phyloP scores from a whole-genome alignment of 2,113 vertebrate genomes.

The Corythaeola cristata region DNA sequence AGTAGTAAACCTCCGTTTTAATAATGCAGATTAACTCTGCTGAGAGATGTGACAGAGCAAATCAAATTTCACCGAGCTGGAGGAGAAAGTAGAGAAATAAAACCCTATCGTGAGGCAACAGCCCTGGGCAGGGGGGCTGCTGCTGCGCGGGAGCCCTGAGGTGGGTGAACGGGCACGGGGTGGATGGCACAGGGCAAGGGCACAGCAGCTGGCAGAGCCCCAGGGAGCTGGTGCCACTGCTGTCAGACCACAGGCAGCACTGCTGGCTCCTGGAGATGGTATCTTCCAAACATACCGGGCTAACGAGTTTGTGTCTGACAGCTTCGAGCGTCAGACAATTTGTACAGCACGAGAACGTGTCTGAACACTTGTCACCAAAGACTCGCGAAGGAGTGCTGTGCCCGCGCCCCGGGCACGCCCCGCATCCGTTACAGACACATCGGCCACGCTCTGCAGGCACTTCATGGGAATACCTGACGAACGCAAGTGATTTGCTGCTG shows the following conservation, averaged over 20 bases:
- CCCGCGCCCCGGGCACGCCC: background rate
- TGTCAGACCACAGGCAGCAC: background rate
- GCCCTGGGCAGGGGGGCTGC: rapidly evolving
- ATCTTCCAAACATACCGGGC: conserved; percentile 9
- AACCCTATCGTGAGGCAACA: background rate
- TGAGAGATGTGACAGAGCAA: background rate
- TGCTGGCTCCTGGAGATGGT: background rate
- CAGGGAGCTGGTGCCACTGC: background rate
- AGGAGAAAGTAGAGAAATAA: background rate
- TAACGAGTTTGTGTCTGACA: conserved; percentile 23
- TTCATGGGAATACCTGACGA: rapidly evolving
- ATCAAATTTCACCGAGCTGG: background rate
- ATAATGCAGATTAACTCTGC: background rate
- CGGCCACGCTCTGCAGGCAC: background rate
- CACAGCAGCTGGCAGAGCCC: rapidly evolving
- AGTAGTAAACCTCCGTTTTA: background rate
- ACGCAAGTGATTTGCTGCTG: rapidly evolving
- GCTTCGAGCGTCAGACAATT: conserved; percentile 24
- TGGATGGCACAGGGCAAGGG: rapidly evolving
- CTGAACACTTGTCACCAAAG: conserved; percentile 13
- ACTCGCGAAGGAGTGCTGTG: background rate
- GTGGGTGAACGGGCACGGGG: background rate
- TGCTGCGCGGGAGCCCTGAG: rapidly evolving
- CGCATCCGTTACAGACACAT: background rate
- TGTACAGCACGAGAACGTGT: background rate